A percentile compares a stretch with the other conserved stretches of the same genome.
Evolutionary conservation across 2,888 invertebrate genomes (phyloP).

Genomic region (Rapana venosa): DNA sequence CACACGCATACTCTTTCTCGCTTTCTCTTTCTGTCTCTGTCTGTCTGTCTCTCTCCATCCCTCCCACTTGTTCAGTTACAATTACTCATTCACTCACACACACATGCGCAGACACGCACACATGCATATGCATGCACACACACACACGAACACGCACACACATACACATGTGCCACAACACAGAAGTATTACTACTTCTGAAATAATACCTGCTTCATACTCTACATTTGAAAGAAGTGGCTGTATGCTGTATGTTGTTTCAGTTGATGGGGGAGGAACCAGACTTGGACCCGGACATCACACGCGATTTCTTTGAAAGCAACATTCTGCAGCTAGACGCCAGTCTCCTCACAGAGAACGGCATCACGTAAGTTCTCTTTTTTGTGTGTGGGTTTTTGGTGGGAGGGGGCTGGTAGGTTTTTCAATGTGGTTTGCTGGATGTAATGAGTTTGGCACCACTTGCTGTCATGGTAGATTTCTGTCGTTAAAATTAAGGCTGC

Average conservation of each 20-base stretch:
- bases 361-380: conserved; percentile 87
- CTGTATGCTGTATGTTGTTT: conserved; percentile 40
- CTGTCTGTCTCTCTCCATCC: neutral
- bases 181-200: too few species aligned
- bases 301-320: conserved; percentile 95
- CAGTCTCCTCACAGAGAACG: conserved; percentile 92
- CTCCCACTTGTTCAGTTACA: too few species aligned
- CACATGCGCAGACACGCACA: too few species aligned
- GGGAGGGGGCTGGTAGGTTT: neutral
- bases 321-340: conserved; percentile 96
- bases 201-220: too few species aligned
- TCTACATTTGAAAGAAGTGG: too few species aligned
- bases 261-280: conserved; percentile 87
- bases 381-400: neutral
- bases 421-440: neutral
- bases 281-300: conserved; percentile 96
- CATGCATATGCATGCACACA: too few species aligned
- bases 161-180: too few species aligned
- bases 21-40: neutral
- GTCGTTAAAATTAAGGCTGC: too few species aligned
- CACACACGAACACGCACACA: too few species aligned
- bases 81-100: too few species aligned
- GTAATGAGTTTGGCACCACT: neutral
- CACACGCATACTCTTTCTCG: neutral
- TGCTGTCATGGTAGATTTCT: neutral